phyloP scores from a whole-genome alignment of 2,113 vertebrate genomes.

The Halcyon senegalensis region DNA sequence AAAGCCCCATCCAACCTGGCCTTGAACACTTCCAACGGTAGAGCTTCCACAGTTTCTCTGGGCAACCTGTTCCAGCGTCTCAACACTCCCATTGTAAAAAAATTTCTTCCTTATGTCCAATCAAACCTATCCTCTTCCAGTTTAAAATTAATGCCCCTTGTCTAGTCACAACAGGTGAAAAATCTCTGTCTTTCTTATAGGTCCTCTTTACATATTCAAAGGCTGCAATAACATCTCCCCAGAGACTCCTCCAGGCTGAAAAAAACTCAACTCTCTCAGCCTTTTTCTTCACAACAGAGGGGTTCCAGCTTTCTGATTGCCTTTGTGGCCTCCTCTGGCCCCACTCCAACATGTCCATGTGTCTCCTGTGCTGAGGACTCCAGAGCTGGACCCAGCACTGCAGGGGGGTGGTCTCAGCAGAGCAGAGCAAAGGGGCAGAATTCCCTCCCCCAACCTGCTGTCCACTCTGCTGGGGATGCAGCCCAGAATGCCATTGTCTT shows the following conservation, averaged over 20 bases:
- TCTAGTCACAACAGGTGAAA: background rate
- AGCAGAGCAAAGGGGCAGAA: accelerated
- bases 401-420: background rate
- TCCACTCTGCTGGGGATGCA: background rate
- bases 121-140: background rate
- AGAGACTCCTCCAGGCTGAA: background rate
- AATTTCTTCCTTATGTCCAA: background rate
- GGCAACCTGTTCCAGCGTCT: background rate
- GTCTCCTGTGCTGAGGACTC: background rate
- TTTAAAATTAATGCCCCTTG: background rate
- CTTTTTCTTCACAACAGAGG: background rate
- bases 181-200: background rate
- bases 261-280: background rate
- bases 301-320: background rate
- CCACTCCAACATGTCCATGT: background rate
- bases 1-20: background rate
- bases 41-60: background rate
- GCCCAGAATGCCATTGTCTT: background rate
- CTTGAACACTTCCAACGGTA: background rate
- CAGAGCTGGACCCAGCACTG: background rate
- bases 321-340: background rate
- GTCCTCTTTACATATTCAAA: background rate
- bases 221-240: background rate
- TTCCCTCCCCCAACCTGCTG: background rate
- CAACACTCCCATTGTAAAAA: background rate